Base-by-base conservation (phyloP, 1,140 invertebrate species). In the Aphaenogaster rudis region DNA sequence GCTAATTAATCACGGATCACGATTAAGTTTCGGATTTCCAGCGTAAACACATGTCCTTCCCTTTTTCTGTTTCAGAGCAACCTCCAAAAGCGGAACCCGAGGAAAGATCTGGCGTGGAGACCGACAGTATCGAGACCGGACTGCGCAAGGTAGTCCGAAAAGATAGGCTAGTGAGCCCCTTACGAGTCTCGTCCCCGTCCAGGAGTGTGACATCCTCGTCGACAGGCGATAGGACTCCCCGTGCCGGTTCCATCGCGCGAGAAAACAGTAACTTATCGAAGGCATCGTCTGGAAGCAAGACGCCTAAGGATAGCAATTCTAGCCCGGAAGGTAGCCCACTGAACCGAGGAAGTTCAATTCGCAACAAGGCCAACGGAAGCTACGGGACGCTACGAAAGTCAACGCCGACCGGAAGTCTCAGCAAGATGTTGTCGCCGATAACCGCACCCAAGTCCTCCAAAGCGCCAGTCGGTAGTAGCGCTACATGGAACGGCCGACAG, bases 401-500 rank as follows among this genome's bases (percentile, higher is more conserved):
- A 1, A 76, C 69, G 17, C 95, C 96, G 3, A 93, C 96, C 0
- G 95, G 94, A 0, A 96, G 95, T 93, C 48, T 95, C 86, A 93
- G 95, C 92, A 82, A 96, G 93, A 88, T 95, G 91, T 84, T 94
- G 82, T 82, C 80, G 17, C 54, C 80, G 13, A 63, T 74, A 76
- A 95, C 39, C 76, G 5, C 36, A n/a, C 94, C 42, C 80, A 86
- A 86, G 64, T 69, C 81, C 48, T 59, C 78, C 67, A 80, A 93
- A 61, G 79, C 69, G 33, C 78, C 80, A 57, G 45, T 92, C 7
- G 93, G 90, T 42, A 95, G 95, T n/a, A 96, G 96, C 61, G 97
- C 97, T 86, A 97, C 97, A 0, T 97, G 97, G 97, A 97, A 96
- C 88, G 97, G 97, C 2, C 95, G 97, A 8, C 95, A 95, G 64